A percentile compares a stretch with the other conserved stretches of the same genome.
Evolutionary conservation across 2,888 invertebrate species (phyloP).

Genomic region (Notodonta ziczac): DNA sequence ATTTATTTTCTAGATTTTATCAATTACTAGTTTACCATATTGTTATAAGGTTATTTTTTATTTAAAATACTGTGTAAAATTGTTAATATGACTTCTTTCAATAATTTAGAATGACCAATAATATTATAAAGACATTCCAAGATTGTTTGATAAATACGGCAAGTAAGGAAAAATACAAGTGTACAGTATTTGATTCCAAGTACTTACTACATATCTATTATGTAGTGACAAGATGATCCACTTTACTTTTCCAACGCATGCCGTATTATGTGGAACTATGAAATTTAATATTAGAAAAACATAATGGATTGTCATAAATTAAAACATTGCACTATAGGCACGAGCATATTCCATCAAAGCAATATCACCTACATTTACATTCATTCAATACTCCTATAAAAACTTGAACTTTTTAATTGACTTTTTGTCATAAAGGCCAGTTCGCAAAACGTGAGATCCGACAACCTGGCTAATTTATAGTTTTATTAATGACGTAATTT

Average conservation of each 20-base stretch:
- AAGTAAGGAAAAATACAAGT: no score
- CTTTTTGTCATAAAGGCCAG: slow-evolving; percentile 53
- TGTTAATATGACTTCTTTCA: no score
- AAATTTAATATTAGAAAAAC: slow-evolving; percentile 33
- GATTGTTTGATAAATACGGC: no score
- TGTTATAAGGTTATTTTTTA: no score
- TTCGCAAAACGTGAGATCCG: slow-evolving; percentile 44
- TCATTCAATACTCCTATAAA: slow-evolving; percentile 53
- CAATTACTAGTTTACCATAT: no score
- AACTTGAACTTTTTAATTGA: slow-evolving; percentile 75
- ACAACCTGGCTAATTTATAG: slow-evolving; percentile 41
- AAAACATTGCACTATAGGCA: slow-evolving; percentile 60
- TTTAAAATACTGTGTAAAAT: no score
- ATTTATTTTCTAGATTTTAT: no score
- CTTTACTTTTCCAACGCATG: slow-evolving; percentile 14
- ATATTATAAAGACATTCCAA: no score
- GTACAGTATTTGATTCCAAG: no score
- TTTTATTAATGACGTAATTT: slow-evolving; percentile 28
- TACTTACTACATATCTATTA: not conserved
- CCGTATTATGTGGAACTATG: slow-evolving; percentile 48
- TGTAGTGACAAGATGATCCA: not conserved
- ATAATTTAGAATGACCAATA: no score
- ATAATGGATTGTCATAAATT: slow-evolving; percentile 33
- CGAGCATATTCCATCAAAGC: slow-evolving; percentile 62
- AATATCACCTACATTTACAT: slow-evolving; percentile 49